Base-by-base conservation (phyloP, 2,113 vertebrate genomes). In the Xenopus laevis region DNA sequence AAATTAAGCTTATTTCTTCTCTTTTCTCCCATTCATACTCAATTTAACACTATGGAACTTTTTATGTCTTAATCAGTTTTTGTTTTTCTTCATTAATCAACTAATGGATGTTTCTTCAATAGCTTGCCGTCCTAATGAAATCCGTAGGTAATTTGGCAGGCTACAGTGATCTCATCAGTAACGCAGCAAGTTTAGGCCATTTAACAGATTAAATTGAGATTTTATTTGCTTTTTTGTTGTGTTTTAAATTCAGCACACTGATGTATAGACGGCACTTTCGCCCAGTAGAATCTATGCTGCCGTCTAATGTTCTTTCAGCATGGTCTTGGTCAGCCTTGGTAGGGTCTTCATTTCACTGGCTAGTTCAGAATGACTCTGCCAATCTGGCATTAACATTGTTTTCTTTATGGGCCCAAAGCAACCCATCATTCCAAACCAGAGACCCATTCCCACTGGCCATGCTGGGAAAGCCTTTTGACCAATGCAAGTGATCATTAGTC, bases 11-110 rank as follows among this genome's bases (percentile, higher is more conserved):
- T 44, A 40, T 18, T 11, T 27, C 23, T 45, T 50, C 47, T 45
- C 23, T 67, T 72, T 63, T 85, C 79, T 78, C 80, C 72, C 83
- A 15, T 74, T 70, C 76, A 67, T 71, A 66, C 64, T 74, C 71
- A 77, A 72, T 68, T 13, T 82, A 78, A 84, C 88, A 83, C 87
- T 89, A 65, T 84, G 81, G 81, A 82, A 83, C 55, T 82, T 77
- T 77, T 79, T 82, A 61, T 84, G 79, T 87, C 82, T 83, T 82
- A 82, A 78, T 83, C 79, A 81, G 84, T 87, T 87, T 84, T 88
- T 86, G 84, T 84, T 87, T 90, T 89, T 87, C 89, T 89, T 84
- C 88, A 87, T 93, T 93, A 88, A 88, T 93, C 88, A 89, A 71
- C 85, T 89, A 91, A 91, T 87, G 86, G 81, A 63, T 84, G 64